phyloP scores from a whole-genome alignment of 2,797 vertebrate genomes.

The Sciurus carolinensis region DNA sequence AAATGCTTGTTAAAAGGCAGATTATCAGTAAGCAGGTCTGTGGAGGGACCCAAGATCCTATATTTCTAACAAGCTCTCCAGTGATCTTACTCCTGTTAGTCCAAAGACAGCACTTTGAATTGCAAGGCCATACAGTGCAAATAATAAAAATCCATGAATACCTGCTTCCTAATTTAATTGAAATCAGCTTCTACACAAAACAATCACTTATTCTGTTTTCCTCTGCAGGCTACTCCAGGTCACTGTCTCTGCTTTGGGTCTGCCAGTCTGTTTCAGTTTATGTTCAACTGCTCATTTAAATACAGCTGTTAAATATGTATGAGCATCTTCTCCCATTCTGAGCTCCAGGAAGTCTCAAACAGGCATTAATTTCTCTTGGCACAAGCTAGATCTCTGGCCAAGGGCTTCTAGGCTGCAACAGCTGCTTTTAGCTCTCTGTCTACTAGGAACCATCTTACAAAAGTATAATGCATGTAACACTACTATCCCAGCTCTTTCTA shows the following conservation, averaged over 20 bases:
- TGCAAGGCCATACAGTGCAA: background rate
- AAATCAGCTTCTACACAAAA: slow-evolving; percentile 40
- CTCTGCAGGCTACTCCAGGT: background rate
- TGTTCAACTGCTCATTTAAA: slow-evolving; percentile 47
- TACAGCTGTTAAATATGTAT: slow-evolving; percentile 49
- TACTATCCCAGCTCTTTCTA: slow-evolving; percentile 24
- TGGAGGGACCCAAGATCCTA: background rate
- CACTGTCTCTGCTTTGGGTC: background rate
- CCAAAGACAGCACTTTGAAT: slow-evolving; percentile 19
- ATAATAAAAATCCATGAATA: slow-evolving; percentile 45
- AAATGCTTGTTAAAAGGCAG: background rate
- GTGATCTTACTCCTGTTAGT: background rate
- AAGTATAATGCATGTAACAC: slow-evolving; percentile 45
- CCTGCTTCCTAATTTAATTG: slow-evolving; percentile 15
- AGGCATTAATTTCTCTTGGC: slow-evolving; percentile 44
- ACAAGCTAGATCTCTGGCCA: slow-evolving; percentile 38
- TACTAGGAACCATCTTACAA: slow-evolving; percentile 35
- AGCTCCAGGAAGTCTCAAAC: slow-evolving; percentile 21
- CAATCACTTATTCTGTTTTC: slow-evolving; percentile 50
- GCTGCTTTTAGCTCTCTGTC: background rate
- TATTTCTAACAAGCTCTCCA: slow-evolving; percentile 49
- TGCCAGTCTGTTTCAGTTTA: slow-evolving; percentile 60
- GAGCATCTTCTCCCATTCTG: slow-evolving; percentile 43
- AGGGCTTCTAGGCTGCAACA: slow-evolving; percentile 33
- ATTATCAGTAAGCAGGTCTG: slow-evolving; percentile 22